These are phyloP conservation scores for Leptoteleia sp. DNA, from an alignment of 1,140 invertebrate species.

Conservation along the genomic window DNA sequence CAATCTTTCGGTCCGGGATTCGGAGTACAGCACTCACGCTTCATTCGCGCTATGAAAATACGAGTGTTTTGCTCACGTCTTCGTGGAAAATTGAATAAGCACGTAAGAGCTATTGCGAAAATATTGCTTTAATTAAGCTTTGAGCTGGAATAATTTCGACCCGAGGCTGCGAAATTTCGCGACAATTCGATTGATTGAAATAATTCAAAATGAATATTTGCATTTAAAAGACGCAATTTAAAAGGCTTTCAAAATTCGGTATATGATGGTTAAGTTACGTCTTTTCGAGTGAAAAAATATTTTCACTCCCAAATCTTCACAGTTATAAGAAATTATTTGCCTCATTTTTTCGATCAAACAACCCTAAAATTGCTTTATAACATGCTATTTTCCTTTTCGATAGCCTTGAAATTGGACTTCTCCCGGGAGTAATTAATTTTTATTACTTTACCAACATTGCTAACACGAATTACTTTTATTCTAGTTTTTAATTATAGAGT, in stretches of 20 bases:
- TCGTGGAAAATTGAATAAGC: no score
- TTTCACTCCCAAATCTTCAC: not conserved
- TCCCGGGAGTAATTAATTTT: slow-evolving; percentile 34
- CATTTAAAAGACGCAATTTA: no score
- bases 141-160: not conserved
- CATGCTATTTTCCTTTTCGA: slow-evolving; percentile 36
- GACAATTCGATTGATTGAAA: no score
- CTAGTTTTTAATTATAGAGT: slow-evolving; percentile 5
- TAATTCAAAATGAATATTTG: no score
- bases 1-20: slow-evolving; percentile 69
- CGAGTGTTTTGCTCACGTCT: no score
- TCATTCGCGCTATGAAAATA: slow-evolving; percentile 54
- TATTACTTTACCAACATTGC: slow-evolving; percentile 23
- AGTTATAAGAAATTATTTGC: slow-evolving; percentile 5
- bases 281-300: slow-evolving; percentile 3
- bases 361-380: slow-evolving; percentile 26
- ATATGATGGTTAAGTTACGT: no score
- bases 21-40: slow-evolving; percentile 34
- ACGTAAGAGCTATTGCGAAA: no score
- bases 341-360: slow-evolving; percentile 17
- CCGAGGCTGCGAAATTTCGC: no score
- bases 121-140: no score
- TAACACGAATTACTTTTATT: slow-evolving; percentile 7
- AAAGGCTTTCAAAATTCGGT: no score
- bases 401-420: slow-evolving; percentile 16